Base-by-base conservation (phyloP, 2,888 invertebrate genomes). In the Sabellastarte sp. region DNA sequence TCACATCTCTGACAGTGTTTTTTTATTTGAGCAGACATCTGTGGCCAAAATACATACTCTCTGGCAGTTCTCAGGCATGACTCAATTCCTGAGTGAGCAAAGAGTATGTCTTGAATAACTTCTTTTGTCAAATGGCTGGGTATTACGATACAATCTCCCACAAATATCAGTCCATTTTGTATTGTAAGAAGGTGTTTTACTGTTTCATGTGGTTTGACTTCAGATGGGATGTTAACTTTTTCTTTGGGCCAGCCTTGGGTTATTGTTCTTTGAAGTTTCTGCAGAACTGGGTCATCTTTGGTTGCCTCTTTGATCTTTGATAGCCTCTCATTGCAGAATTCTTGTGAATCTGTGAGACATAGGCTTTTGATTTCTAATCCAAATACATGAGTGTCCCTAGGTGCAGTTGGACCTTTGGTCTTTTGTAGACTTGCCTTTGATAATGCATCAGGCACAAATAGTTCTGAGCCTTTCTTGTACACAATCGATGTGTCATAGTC, bases 31-130 rank as follows among this genome's bases (percentile, higher is more conserved):
- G 28, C 20, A 32, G 15, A 24, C 33, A 61, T 63, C 1, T 31
- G 29, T 10, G 62, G 64, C 64, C 64, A 64, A 32, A 60, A 66
- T 3, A 66, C 5, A 1, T 59, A 32, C 3, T 66, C 32, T 50
- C 57, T 32, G 20, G 66, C 66, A 5, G 52, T 57, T 2, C 51
- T 29, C 31, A 50, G 30, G 32, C 60, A 57, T 41, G 50, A 61
- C 2, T 30, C 33, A 1, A 64, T 41, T 1, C 66, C 64, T 2
- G 55, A 52, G 55, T 66, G 64, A 1, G 53, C 32, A 26, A 31
- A 29, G 31, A 60, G 66, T n/a, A 66, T 50, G 20, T 50, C 52
- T 5, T 61, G 41, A 2, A 66, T 59, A 26, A 61, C 66, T 53
- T 62, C 51, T 30, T 26, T 26, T 52, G 60, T 20, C 57, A 66